These are phyloP conservation scores for Lasaia peninsularis DNA, from an alignment of 1,140 invertebrate species.

Conservation along the genomic window DNA sequence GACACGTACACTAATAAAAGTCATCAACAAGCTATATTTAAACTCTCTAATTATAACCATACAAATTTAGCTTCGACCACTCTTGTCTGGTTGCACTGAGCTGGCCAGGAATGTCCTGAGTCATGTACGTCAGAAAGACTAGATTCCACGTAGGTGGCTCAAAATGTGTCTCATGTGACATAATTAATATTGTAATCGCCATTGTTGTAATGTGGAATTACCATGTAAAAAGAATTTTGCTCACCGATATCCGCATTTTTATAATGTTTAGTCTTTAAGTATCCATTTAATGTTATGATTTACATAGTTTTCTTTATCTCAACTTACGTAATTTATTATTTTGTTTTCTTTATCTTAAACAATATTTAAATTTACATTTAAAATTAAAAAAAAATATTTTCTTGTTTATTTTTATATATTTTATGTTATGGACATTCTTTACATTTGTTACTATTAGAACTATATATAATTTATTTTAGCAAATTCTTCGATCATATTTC, in stretches of 20 bases:
- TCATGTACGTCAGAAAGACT: conserved; percentile 19
- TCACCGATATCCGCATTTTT: not conserved
- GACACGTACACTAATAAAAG: conserved; percentile 48
- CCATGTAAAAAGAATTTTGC: not conserved
- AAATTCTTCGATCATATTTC: too few relatives aligned
- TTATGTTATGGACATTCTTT: too few relatives aligned
- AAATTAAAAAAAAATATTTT: too few relatives aligned
- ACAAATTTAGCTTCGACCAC: conserved; percentile 38
- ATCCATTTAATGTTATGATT: not conserved
- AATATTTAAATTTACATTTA: too few relatives aligned
- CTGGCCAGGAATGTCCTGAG: not conserved
- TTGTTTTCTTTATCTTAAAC: too few relatives aligned
- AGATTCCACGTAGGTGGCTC: conserved; percentile 20
- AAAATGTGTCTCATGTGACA: conserved; percentile 13
- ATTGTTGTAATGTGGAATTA: not conserved
- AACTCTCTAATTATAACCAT: conserved; percentile 52
- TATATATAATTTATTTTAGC: too few relatives aligned
- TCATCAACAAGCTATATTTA: conserved; percentile 55
- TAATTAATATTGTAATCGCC: conserved; percentile 6
- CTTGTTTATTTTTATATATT: too few relatives aligned
- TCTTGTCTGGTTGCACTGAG: conserved; percentile 28
- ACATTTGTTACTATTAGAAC: too few relatives aligned
- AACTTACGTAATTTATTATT: too few relatives aligned
- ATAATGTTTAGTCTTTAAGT: not conserved
- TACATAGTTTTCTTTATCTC: not conserved